Evolutionary conservation across 2,113 vertebrate species (phyloP), one percentile per base, ranked within the genome.

Genomic region (Synodontis membranacea): DNA sequence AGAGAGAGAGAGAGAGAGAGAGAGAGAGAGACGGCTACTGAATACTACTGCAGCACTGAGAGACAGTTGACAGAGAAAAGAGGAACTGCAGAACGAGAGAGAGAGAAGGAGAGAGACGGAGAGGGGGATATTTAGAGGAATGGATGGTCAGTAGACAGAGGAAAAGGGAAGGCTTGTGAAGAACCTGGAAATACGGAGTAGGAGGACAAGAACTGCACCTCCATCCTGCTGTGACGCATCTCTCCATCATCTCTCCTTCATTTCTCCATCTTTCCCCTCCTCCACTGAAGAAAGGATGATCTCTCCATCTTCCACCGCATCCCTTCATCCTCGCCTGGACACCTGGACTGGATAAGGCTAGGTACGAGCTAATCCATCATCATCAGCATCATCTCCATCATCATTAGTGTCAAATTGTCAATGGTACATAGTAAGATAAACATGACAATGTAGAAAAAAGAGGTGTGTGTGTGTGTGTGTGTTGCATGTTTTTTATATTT

Each of bases 61-160:
- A 86, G 82, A 84, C 58, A 46, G 66, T 10, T 44, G 23, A 84
- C 25, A 46, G 39, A 64, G 31, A 39, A n/a, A 52, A 42, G 72
- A 31, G 37, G 58, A 79, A 42, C 1, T 19, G 80, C 37, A 83
- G 76, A 70, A 48, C 12, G 87, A 72, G 75, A 83, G 84, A 84
- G 88, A 86, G 83, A 74, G 64, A 82, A 58, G 90, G 90, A 70
- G 78, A 84, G 85, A 91, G 76, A 72, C 79, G 82, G 86, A 62
- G 79, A 83, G 87, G 82, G 88, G 86, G 87, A 80, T 68, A 87
- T 56, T 54, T 46, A 17, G 39, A 85, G 31, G 74, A 48, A 78
- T 25, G 28, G 50, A 39, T 28, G 31, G 34, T 70, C 62, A 54
- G 64, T 50, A 54, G 48, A 52, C 14, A 1, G 19, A 66, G 44